Base-by-base conservation (phyloP, 2,888 invertebrate genomes). In the Acleris laterana region DNA sequence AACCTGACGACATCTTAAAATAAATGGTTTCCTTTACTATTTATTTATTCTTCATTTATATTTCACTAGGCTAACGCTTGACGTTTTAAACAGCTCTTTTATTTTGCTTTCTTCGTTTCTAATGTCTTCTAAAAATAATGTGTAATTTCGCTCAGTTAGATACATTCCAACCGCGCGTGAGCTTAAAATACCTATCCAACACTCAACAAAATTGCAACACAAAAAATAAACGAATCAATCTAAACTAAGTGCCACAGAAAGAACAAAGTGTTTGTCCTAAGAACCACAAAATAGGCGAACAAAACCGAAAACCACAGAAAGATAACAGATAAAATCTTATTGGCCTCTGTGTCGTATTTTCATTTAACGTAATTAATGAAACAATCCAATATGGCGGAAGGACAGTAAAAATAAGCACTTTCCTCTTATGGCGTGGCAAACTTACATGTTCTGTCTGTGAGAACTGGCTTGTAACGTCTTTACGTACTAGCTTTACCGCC, bases 401-500 rank as follows among this genome's bases (percentile, higher is more conserved):
- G 42, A 20, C 32, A 32, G 62, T 62, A 57, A 52, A 62, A 62
- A 62, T 62, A 57, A 44, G 38, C 22, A 56, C 57, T 51, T 62
- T 62, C 38, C 25, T 62, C 25, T 62, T 56, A 61, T 61, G 42
- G n/a, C 46, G 9, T 17, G 57, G 46, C 57, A 57, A 57, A 25
- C n/a, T 57, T 57, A 46, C 9, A 16, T 17, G 17, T 13, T 22
- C 20, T 11, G 44, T 16, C 17, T 17, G 46, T 22, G 46, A 46
- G 46, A 44, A 44, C 20, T 28, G 51, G 44, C 38, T 52, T 16
- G 38, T 51, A 46, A 32, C 20, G 51, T 57, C 44, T 20, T n/a
- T 20, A 44, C 63, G n/a, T 28, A 51, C 19, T 32, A 19, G 20
- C 32, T 72, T 69, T 59, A 70, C 68, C 71, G 74, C 73, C 80